A percentile compares a stretch with the other conserved stretches of the same genome.
Evolutionary conservation across 1,140 invertebrate species (phyloP).

Genomic region (Tyrophagus putrescentiae): DNA sequence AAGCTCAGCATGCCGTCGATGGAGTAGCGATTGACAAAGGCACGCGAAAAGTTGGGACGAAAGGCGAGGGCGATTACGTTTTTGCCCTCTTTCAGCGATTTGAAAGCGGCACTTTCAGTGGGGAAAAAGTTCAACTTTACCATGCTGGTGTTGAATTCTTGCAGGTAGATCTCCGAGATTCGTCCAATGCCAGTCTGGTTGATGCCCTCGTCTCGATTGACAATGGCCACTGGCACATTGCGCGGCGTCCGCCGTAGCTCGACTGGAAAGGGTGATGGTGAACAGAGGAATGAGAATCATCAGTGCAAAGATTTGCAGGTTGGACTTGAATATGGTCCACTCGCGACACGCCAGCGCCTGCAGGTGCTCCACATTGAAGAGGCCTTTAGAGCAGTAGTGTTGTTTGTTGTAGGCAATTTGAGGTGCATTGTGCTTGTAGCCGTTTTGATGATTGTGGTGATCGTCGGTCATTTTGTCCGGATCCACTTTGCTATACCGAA

Average conservation of each 20-base stretch:
- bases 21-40: conserved; percentile 7
- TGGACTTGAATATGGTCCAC: conserved; percentile 56
- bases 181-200: background rate
- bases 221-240: conserved; percentile 62
- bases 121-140: conserved; percentile 4
- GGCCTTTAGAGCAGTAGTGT: conserved; percentile 2
- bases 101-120: background rate
- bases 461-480: background rate
- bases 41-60: conserved; percentile 19
- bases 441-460: background rate
- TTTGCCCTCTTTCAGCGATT: conserved; percentile 18
- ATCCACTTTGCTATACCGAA: background rate
- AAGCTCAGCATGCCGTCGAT: background rate
- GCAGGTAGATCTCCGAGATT: conserved; percentile 5
- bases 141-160: conserved; percentile 11
- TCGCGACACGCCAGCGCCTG: conserved; percentile 22
- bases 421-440: background rate
- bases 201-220: conserved; percentile 35
- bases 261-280: conserved; percentile 48
- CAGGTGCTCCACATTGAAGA: conserved; percentile 19
- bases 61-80: conserved; percentile 21
- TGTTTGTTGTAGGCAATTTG: background rate
- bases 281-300: conserved; percentile 50
- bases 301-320: conserved; percentile 73
- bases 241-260: conserved; percentile 60